Evolutionary conservation across 2,113 vertebrate genomes (phyloP).

Genomic region (Prunella himalayana): DNA sequence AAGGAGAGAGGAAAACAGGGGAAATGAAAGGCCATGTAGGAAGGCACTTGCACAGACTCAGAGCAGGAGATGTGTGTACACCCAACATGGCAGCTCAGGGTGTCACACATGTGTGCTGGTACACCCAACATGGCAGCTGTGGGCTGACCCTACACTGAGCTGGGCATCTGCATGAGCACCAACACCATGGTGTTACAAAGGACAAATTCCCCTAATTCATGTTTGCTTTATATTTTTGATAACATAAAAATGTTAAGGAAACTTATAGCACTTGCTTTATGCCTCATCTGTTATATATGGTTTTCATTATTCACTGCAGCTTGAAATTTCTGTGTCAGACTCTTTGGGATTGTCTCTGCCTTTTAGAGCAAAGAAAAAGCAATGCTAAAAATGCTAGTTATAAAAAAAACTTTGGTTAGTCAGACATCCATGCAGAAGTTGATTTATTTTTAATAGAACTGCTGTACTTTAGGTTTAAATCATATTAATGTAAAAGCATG

Average conservation of each 20-base stretch:
- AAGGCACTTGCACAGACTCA: neutral
- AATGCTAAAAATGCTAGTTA: neutral
- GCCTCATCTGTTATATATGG: neutral
- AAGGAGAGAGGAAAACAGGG: neutral
- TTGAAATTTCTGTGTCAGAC: neutral
- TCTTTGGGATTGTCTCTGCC: neutral
- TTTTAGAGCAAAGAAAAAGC: slow-evolving; percentile 14
- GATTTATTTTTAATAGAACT: slow-evolving; percentile 63
- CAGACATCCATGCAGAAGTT: neutral
- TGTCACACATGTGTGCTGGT: too few species aligned
- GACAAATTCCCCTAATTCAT: neutral
- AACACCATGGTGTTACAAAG: neutral
- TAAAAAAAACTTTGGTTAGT: slow-evolving; percentile 10
- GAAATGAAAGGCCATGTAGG: neutral
- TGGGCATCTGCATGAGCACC: neutral
- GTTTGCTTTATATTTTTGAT: neutral
- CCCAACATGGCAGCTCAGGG: too few species aligned
- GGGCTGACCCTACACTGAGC: fast-evolving
- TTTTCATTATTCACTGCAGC: neutral
- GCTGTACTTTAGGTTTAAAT: slow-evolving; percentile 48
- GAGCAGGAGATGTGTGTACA: fast-evolving
- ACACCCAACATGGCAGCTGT: fast-evolving
- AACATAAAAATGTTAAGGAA: neutral
- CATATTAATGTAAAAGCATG: slow-evolving; percentile 59
- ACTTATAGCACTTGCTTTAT: neutral